Evolutionary conservation across 2,797 vertebrate genomes (phyloP).

Genomic region (Champsocephalus gunnari): DNA sequence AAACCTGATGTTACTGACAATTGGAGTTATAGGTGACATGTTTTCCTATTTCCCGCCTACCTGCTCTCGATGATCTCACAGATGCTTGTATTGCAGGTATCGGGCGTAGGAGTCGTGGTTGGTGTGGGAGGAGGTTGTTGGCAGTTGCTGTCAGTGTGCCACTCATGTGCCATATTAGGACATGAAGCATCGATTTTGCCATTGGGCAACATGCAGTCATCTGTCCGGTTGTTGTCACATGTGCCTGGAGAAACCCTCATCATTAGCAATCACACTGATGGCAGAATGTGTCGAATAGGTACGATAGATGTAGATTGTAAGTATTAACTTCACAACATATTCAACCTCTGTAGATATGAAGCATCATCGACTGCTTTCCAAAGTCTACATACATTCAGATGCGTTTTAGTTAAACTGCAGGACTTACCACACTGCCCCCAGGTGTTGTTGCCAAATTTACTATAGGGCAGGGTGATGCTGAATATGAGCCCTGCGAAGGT

Average conservation of each 20-base stretch:
- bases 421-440: constrained; percentile 90
- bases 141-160: constrained; percentile 78
- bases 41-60: constrained; percentile 42
- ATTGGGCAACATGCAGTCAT: constrained; percentile 88
- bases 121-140: background rate
- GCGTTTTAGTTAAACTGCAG: constrained; percentile 23
- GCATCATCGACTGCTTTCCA: constrained; percentile 1
- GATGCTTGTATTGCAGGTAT: constrained; percentile 38
- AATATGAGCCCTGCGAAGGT: constrained; percentile 88
- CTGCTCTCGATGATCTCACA: constrained; percentile 74
- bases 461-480: constrained; percentile 84
- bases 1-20: background rate
- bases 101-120: background rate
- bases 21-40: background rate
- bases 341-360: background rate
- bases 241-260: constrained; percentile 79
- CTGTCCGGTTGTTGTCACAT: constrained; percentile 86
- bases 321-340: background rate
- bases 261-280: background rate
- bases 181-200: constrained; percentile 81
- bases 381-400: background rate
- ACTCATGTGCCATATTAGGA: constrained; percentile 85
- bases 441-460: constrained; percentile 87
- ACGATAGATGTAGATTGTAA: background rate
- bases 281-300: background rate